Base-by-base conservation (phyloP, 2,113 vertebrate species). In the Hymenochirus boettgeri region DNA sequence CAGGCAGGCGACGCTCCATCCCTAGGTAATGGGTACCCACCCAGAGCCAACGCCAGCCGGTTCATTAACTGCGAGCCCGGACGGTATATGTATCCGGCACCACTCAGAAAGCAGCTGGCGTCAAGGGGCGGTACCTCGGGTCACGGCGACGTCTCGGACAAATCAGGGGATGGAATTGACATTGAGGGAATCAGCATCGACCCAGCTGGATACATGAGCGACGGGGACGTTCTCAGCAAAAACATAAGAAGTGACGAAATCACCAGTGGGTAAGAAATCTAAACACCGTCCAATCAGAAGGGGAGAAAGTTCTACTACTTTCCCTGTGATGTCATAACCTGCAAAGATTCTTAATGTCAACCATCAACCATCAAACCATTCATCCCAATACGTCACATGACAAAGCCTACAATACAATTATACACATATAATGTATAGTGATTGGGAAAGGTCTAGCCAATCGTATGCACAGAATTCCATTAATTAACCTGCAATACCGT, bases 1-100 rank as follows among this genome's bases (percentile, higher is more conserved):
- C 96, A 99, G 79, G 96, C 96, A 0, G 96, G 96, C 0, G 96
- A 99, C 0, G 96, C 96, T 6, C 96, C 96, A 0, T 98, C 96
- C 0, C 7, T 89, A 75, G 93, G 93, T 2, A 98, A 94, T 0
- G 92, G 93, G 8, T 98, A 94, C 23, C 88, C 88, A 0, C 83
- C 88, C 0, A 78, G 90, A 3, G 84, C 87, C 6, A 89, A 89
- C 0, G 87, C 91, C 71, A 88, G 92, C 64, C 77, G 64, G 70
- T 88, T 71, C 67, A 74, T 79, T 83, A 89, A 73, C 64, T 17
- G 70, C 0, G 93, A 87, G 67, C 51, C 85, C 0, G 85, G 85
- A 0, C 93, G 94, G 8, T 97, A 95, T 24, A 55, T 92, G 70
- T 99, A 97, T 75, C 77, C 92, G 0, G 88, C 87, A 0, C 91